phyloP scores from a whole-genome alignment of 2,888 invertebrate species.

The Drosophila neonasuta region DNA sequence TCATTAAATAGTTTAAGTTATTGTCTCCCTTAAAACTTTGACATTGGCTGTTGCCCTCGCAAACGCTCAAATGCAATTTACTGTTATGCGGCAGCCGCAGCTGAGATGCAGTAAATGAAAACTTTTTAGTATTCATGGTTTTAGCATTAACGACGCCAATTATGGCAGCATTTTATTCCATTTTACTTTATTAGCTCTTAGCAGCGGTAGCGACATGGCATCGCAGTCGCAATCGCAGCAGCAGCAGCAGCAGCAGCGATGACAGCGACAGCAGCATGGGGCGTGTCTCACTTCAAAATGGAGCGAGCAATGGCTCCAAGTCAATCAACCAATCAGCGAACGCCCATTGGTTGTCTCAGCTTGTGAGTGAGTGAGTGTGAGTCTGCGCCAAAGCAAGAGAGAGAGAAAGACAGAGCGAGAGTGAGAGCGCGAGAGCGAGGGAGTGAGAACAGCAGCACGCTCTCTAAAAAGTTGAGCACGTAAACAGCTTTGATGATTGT shows the following conservation, averaged over 20 bases:
- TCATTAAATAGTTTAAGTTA: background rate
- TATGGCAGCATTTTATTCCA: slow-evolving; percentile 73
- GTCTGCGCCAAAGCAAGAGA: slow-evolving; percentile 39
- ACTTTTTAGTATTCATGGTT: slow-evolving; percentile 74
- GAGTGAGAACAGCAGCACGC: background rate
- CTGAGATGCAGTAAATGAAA: slow-evolving; percentile 57
- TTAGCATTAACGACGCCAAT: slow-evolving; percentile 72
- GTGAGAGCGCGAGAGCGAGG: slow-evolving; percentile 19
- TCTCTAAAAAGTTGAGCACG: slow-evolving; percentile 13
- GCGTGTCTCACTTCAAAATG: slow-evolving; percentile 57
- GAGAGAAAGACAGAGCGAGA: slow-evolving; percentile 13
- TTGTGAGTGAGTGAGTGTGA: slow-evolving; percentile 1
- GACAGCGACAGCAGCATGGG: slow-evolving; percentile 26
- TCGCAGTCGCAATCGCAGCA: slow-evolving; percentile 1
- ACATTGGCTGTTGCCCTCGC: slow-evolving; percentile 12
- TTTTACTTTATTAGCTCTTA: slow-evolving; percentile 64
- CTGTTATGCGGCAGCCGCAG: slow-evolving; percentile 41
- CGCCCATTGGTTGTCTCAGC: slow-evolving; percentile 10
- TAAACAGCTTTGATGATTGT: slow-evolving; percentile 37
- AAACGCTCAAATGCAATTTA: slow-evolving; percentile 33
- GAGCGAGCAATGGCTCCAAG: slow-evolving; percentile 62
- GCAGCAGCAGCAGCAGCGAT: background rate
- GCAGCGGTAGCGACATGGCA: slow-evolving; percentile 38
- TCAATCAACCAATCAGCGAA: slow-evolving; percentile 50
- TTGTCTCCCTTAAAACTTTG: background rate